Conservation (phyloP, 2,797 vertebrate species). For the Pseudochaenichthys georgianus region DNA sequence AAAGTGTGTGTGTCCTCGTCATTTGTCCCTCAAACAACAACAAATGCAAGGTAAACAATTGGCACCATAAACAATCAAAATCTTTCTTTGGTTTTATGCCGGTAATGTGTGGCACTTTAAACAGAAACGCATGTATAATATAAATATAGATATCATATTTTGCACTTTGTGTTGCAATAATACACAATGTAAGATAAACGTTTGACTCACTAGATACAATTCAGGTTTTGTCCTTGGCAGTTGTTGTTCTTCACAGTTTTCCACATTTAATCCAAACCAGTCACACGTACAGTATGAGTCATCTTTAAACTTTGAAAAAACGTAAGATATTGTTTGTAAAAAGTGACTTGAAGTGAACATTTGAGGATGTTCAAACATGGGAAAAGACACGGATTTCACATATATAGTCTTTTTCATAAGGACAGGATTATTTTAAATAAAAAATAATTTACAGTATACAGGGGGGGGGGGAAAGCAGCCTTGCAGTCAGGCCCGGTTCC, state of each 20-base stretch:
- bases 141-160: neutral
- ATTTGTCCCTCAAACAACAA: conserved; percentile 21
- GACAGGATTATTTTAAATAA: neutral
- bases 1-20: conserved; percentile 19
- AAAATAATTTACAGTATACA: conserved; percentile 1
- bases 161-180: neutral
- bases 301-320: neutral
- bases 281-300: neutral
- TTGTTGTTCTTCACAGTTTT: neutral
- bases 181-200: neutral
- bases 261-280: neutral
- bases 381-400: conserved; percentile 10
- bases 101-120: neutral
- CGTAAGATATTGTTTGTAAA: neutral
- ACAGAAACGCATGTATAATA: neutral
- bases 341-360: neutral
- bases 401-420: conserved; percentile 3
- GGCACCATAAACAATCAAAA: neutral
- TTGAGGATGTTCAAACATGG: neutral
- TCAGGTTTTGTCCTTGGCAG: neutral
- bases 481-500: neutral
- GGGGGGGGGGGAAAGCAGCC: neutral
- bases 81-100: neutral
- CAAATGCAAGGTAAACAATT: neutral
- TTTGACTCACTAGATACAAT: neutral